Conservation (phyloP, 2,113 vertebrate species). For the Scolopax mira region DNA sequence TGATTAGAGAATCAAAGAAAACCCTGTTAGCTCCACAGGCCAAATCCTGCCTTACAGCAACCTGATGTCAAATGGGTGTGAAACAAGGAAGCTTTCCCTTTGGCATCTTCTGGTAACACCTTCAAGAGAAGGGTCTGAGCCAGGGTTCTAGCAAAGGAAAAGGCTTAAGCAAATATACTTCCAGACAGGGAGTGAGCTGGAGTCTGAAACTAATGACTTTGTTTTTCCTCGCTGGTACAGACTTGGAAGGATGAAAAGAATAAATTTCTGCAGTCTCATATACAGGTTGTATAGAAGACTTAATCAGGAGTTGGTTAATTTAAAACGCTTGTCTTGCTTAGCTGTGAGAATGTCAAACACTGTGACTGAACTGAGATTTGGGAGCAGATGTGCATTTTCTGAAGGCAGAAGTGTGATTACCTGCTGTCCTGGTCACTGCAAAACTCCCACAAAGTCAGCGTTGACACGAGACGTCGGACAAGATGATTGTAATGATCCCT, state of each 20-base stretch:
- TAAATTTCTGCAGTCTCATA: conserved; percentile 32
- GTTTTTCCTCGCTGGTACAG: conserved; percentile 38
- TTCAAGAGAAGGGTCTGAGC: conserved; percentile 42
- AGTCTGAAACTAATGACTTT: conserved; percentile 61
- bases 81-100: conserved; percentile 42
- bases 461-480: not conserved
- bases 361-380: not conserved
- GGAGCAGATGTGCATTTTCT: not conserved
- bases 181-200: conserved; percentile 59
- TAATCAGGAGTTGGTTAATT: not conserved
- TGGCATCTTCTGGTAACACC: conserved; percentile 51
- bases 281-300: not conserved
- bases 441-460: not conserved
- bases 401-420: not conserved
- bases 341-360: not conserved
- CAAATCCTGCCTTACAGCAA: conserved; percentile 45
- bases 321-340: not conserved
- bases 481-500: not conserved
- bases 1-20: conserved; percentile 60
- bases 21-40: conserved; percentile 22
- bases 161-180: conserved; percentile 54
- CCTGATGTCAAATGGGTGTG: conserved; percentile 50
- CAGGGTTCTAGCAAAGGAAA: conserved; percentile 12
- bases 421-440: not conserved
- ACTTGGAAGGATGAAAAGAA: conserved; percentile 41